A percentile compares a stretch with the other conserved stretches of the same genome.
phyloP scores from a whole-genome alignment of 2,113 vertebrate genomes.

The Chaenogobius annularis region DNA sequence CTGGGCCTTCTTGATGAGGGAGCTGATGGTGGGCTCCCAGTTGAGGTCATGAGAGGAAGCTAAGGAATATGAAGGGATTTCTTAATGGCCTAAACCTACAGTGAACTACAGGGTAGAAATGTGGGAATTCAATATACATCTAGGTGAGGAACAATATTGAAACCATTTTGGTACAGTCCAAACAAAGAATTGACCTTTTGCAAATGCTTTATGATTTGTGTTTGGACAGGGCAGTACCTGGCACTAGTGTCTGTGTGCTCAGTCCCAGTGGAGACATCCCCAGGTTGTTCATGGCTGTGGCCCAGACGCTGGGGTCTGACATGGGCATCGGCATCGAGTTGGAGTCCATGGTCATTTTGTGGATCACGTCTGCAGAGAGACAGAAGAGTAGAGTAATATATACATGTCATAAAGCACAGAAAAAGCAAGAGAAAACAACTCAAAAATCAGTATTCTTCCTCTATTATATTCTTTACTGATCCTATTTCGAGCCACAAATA shows the following conservation, averaged over 20 bases:
- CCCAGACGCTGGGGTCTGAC: constrained; percentile 90
- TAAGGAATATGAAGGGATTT: constrained; percentile 64
- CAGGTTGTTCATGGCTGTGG: constrained; percentile 97
- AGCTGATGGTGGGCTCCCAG: too few relatives aligned
- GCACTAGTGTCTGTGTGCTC: constrained; percentile 87
- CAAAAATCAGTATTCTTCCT: too few relatives aligned
- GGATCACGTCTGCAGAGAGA: constrained; percentile 78
- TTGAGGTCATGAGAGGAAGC: constrained; percentile 16
- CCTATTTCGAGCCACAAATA: too few relatives aligned
- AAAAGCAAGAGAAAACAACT: neutral
- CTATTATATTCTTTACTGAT: too few relatives aligned
- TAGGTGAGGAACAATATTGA: neutral
- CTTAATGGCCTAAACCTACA: too few relatives aligned
- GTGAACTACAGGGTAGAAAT: too few relatives aligned
- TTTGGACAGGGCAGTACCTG: constrained; percentile 74
- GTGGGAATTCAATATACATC: too few relatives aligned
- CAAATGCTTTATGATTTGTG: constrained; percentile 1
- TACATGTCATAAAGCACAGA: neutral
- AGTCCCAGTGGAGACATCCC: constrained; percentile 92
- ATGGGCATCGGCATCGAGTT: constrained; percentile 88
- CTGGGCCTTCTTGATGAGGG: too few relatives aligned
- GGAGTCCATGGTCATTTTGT: constrained; percentile 86
- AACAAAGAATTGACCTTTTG: neutral
- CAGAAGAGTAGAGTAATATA: constrained; percentile 9
- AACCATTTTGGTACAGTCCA: neutral